Percentiles rank a stretch among this genome's conserved stretches.
Evolutionary conservation across 2,888 invertebrate species (phyloP).

Genomic region (Andrena bucephala): DNA sequence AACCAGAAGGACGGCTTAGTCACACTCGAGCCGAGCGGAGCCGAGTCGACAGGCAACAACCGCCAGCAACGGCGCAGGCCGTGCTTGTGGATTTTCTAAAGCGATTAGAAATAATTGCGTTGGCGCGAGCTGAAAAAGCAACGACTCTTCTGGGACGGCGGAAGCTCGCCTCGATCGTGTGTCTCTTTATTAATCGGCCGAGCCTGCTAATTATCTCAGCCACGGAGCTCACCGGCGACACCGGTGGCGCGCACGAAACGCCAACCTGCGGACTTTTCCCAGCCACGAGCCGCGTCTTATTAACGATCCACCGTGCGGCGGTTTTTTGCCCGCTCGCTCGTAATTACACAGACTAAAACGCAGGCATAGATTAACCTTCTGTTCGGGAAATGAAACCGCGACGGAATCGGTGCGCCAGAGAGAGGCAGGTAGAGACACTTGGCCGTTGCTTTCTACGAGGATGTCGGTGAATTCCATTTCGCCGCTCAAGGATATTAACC

Average conservation of each 20-base stretch:
- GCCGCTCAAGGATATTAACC: conserved; percentile 3
- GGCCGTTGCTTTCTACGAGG: conserved; percentile 31
- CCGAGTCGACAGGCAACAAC: conserved; percentile 1
- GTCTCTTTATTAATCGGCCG: conserved; percentile 53
- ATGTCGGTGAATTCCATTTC: neutral
- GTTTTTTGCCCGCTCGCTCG: conserved; percentile 5
- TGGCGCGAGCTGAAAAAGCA: conserved; percentile 47
- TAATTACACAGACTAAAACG: conserved; percentile 36
- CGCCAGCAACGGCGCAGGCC: conserved; percentile 11
- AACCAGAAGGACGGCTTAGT: conserved; percentile 62
- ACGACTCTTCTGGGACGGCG: conserved; percentile 38
- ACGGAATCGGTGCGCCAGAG: neutral
- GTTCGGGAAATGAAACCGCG: conserved; percentile 32
- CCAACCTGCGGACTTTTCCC: neutral
- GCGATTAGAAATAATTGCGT: conserved; percentile 70
- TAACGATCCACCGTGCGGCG: conserved; percentile 28
- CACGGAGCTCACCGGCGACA: neutral
- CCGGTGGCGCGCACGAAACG: neutral
- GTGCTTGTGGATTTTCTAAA: conserved; percentile 63
- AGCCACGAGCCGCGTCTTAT: conserved; percentile 24
- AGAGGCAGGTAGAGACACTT: neutral
- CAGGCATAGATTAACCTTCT: conserved; percentile 19
- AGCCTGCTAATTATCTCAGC: conserved; percentile 42
- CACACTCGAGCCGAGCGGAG: conserved; percentile 41
- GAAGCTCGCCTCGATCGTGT: conserved; percentile 32